Conservation (phyloP, 2,888 invertebrate genomes). For the Myopa testacea region DNA sequence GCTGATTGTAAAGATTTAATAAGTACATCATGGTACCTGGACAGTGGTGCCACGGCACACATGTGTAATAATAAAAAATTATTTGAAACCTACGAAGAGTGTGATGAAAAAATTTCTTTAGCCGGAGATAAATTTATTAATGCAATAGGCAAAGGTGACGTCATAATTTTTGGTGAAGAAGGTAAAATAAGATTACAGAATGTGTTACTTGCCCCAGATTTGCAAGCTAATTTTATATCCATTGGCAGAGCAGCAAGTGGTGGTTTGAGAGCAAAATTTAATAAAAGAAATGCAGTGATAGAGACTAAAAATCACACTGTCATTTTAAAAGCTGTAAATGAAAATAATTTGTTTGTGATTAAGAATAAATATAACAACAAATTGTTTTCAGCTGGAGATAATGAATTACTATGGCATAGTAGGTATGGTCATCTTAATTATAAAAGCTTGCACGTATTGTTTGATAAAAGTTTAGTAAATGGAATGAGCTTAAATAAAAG, state of each 20-base stretch:
- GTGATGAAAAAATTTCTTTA: conserved; percentile 16
- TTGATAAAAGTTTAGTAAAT: conserved; percentile 10
- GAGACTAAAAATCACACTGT: neutral
- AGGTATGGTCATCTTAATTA: conserved; percentile 8
- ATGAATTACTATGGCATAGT: conserved; percentile 6
- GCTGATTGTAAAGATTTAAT: too few species aligned
- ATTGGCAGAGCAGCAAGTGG: too few species aligned
- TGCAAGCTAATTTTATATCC: neutral
- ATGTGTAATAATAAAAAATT: neutral
- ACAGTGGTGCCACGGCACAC: too few species aligned
- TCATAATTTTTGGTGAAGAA: conserved; percentile 6
- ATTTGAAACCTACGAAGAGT: neutral
- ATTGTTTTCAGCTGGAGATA: conserved; percentile 4
- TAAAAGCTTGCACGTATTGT: conserved; percentile 5
- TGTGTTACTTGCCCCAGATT: conserved; percentile 1
- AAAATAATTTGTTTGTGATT: neutral
- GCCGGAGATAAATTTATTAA: conserved; percentile 10
- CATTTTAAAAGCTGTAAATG: conserved; percentile 13
- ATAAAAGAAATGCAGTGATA: neutral
- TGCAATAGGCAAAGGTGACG: conserved; percentile 12
- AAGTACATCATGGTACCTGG: too few species aligned
- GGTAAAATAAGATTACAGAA: conserved; percentile 4
- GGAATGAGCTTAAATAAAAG: conserved; percentile 1
- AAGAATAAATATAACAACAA: neutral
- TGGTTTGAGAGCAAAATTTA: too few species aligned